Conservation (phyloP, 2,797 vertebrate species). For the Pipistrellus pipistrellus region DNA sequence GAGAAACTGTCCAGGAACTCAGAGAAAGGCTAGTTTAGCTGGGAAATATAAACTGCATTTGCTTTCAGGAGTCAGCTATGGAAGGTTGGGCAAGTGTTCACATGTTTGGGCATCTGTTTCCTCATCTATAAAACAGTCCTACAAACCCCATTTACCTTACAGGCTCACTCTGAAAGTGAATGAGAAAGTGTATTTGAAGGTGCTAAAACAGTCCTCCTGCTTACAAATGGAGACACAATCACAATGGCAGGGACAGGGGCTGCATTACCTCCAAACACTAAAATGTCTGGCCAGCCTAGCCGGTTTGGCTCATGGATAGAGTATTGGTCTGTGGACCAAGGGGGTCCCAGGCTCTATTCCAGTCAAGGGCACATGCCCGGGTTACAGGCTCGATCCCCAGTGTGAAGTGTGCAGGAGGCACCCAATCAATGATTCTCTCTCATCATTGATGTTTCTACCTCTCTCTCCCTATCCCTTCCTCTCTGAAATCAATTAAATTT, state of each 20-base stretch:
- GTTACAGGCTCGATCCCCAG: no score
- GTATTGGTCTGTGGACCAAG: no score
- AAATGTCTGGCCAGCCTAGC: background rate
- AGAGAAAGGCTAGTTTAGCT: background rate
- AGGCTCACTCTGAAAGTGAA: background rate
- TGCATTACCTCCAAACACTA: background rate
- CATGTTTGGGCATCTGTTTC: background rate
- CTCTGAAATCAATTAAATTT: no score
- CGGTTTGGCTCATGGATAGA: no score
- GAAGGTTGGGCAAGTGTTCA: background rate
- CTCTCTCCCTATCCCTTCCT: no score
- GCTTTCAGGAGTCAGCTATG: background rate
- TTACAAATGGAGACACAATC: background rate
- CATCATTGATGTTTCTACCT: no score
- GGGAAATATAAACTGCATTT: conserved; percentile 9
- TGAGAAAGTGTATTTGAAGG: background rate
- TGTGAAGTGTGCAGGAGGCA: no score
- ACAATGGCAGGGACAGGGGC: background rate
- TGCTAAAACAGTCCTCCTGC: background rate
- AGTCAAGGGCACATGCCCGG: no score
- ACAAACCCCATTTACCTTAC: background rate
- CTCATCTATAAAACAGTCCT: background rate
- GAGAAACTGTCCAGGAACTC: background rate
- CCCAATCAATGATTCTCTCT: no score
- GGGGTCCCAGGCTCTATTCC: no score